Base-by-base conservation (phyloP, 2,888 invertebrate species). In the Phaonia tiefii region DNA sequence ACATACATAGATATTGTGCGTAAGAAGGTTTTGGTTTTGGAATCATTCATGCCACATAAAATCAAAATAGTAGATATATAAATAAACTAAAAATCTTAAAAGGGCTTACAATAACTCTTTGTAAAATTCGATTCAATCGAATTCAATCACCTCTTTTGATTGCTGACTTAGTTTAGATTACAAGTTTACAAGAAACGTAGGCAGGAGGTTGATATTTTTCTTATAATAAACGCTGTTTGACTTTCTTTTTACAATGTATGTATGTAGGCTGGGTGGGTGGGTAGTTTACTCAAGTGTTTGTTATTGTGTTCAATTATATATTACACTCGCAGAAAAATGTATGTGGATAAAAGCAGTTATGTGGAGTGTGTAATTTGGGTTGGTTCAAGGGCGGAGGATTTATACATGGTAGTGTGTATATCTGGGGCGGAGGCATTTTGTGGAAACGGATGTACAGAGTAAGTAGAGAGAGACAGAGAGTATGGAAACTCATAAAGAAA, bases 31-130 rank as follows among this genome's bases (percentile, higher is more conserved):
- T 71, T 79, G 72, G 72, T 70, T 72, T 76, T 80, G 76, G 75
- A 79, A 72, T 80, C 77, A 80, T 31, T 49, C 83, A 87, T 87
- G 87, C 88, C 87, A 86, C 87, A 87, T 79, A 83, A 83, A 85
- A 79, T 80, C 76, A 67, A 77, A n/a, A n/a, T n/a, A n/a, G n/a
- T n/a, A n/a, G n/a, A n/a, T n/a, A 75, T 69, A 44, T 82, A 86
- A 79, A 60, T 83, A 80, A 84, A 79, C 83, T 79, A 79, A 81
- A 83, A 74, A 69, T 65, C 66, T 71, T 76, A 80, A 75, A 78
- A 76, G 79, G 73, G 79, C 79, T 82, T 82, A 79, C 82, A 82
- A 79, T 80, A 81, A 79, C 81, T 67, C 81, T 3, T 3, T 69
- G 85, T 79, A 84, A 85, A 82, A 79, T 83, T 84, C 86, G 86